A percentile compares a stretch with the other conserved stretches of the same genome.
These are phyloP conservation scores for Xyrauchen texanus DNA, from an alignment of 2,113 vertebrate genomes.

Conservation along the genomic window DNA sequence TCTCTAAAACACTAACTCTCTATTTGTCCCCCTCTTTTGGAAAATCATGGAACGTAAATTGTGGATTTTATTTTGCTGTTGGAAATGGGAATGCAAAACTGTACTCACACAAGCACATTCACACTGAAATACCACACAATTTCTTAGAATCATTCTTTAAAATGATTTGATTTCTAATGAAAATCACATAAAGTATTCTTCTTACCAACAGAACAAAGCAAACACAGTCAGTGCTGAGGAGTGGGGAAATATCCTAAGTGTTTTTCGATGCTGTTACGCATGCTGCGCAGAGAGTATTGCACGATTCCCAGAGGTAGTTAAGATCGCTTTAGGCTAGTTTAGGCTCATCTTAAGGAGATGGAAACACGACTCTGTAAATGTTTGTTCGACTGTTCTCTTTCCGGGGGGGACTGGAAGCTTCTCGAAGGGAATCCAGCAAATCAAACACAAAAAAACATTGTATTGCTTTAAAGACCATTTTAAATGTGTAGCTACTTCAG, in stretches of 20 bases:
- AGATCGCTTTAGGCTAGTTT: conserved; percentile 43
- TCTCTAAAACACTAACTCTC: too few relatives aligned
- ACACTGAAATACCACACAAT: too few relatives aligned
- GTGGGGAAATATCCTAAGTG: conserved; percentile 39
- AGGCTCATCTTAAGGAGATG: conserved; percentile 44
- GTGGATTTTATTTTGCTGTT: too few relatives aligned
- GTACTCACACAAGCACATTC: too few relatives aligned
- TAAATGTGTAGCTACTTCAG: conserved; percentile 9
- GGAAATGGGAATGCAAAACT: too few relatives aligned
- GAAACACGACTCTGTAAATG: conserved; percentile 51
- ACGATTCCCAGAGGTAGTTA: conserved; percentile 44
- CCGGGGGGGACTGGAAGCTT: conserved; percentile 12
- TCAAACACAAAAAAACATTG: neutral
- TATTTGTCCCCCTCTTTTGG: too few relatives aligned
- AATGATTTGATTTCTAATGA: too few relatives aligned
- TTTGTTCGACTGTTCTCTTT: conserved; percentile 35
- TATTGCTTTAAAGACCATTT: neutral
- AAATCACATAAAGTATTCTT: too few relatives aligned
- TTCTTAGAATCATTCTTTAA: too few relatives aligned
- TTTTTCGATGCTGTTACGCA: conserved; percentile 47
- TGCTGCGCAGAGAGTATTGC: conserved; percentile 5
- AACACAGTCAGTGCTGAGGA: conserved; percentile 16
- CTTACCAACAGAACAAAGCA: too few relatives aligned
- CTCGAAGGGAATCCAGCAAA: conserved; percentile 14
- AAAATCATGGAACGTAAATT: too few relatives aligned